phyloP scores from a whole-genome alignment of 2,113 vertebrate species.

The Helogale parvula region DNA sequence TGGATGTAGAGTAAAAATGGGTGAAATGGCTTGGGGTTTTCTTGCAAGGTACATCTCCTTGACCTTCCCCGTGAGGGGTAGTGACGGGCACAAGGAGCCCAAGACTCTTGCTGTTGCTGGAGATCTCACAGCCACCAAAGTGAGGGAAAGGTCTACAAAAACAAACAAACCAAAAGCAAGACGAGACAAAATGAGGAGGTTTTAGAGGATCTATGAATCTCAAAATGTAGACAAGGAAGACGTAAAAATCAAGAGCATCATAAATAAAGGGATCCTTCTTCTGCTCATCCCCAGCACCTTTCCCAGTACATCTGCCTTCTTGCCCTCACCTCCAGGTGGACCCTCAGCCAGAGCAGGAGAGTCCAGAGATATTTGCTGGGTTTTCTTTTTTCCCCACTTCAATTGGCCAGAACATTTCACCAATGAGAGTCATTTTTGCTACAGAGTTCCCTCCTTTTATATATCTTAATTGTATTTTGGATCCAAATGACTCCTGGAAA shows the following conservation, averaged over 20 bases:
- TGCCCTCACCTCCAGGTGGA: background rate
- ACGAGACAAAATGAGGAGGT: background rate
- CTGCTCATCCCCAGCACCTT: accelerated
- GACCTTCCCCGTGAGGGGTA: background rate
- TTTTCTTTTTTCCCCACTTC: background rate
- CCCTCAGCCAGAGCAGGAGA: background rate
- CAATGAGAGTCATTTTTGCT: background rate
- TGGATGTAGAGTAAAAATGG: constrained; percentile 30
- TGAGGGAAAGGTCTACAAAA: background rate
- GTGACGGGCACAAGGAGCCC: background rate
- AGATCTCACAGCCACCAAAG: background rate
- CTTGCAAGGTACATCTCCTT: background rate
- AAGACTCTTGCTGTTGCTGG: background rate
- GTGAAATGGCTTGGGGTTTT: constrained; percentile 9
- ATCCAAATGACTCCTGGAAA: constrained; percentile 28
- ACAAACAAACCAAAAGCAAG: background rate
- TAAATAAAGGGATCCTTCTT: background rate
- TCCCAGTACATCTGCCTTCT: background rate
- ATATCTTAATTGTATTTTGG: constrained; percentile 47
- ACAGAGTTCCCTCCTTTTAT: background rate
- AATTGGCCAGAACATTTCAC: background rate
- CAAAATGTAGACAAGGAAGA: background rate
- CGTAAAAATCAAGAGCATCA: background rate
- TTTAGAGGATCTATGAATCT: background rate
- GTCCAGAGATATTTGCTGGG: background rate